Evolutionary conservation across 2,888 invertebrate species (phyloP).

Genomic region (Oligia latruncula): DNA sequence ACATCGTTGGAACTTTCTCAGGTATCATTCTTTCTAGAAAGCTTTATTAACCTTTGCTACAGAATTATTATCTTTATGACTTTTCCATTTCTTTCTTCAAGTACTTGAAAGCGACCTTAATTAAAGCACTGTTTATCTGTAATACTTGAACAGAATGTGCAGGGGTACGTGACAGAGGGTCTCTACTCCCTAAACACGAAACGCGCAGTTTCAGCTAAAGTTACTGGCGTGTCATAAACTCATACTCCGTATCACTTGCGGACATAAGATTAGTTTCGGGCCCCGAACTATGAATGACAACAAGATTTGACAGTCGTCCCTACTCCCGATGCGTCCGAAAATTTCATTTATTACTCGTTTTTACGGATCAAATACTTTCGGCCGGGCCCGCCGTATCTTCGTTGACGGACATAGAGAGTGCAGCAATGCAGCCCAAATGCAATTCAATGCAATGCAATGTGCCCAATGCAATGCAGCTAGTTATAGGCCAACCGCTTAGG

Average conservation of each 20-base stretch:
- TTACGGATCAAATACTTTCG: neutral
- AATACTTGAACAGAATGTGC: neutral
- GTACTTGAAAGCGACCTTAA: conserved; percentile 3
- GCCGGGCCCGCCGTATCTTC: neutral
- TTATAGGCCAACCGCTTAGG: too few species aligned
- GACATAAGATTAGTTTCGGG: neutral
- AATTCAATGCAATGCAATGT: too few species aligned
- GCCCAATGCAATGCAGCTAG: neutral
- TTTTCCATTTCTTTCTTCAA: conserved; percentile 14
- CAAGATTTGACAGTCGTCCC: neutral
- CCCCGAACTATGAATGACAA: neutral
- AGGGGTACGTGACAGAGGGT: neutral
- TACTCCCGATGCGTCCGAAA: neutral
- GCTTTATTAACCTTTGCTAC: conserved; percentile 16
- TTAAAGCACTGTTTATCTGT: neutral
- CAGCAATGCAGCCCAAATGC: too few species aligned
- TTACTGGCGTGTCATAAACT: neutral
- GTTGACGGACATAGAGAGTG: neutral
- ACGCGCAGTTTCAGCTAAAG: neutral
- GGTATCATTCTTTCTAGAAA: conserved; percentile 31
- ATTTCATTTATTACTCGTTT: neutral
- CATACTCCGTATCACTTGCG: neutral
- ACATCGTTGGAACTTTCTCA: conserved; percentile 16
- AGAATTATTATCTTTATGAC: conserved; percentile 20
- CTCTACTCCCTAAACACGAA: neutral